A percentile compares a stretch with the other conserved stretches of the same genome.
These are phyloP conservation scores for Tipula confusa DNA, from an alignment of 2,888 invertebrate genomes.

Conservation along the genomic window DNA sequence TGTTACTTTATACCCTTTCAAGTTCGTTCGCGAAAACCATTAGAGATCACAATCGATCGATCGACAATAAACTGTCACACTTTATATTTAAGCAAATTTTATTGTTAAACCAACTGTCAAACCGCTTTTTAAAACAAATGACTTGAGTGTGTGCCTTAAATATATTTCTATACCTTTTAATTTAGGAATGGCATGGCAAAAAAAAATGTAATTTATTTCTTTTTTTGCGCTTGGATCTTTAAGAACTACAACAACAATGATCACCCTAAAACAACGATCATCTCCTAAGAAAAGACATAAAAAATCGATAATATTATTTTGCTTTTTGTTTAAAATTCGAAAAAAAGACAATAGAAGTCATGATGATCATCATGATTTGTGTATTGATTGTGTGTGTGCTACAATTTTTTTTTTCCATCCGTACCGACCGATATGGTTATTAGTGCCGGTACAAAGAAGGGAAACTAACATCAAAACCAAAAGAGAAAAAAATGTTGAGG, in stretches of 20 bases:
- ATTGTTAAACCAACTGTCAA: conserved; percentile 12
- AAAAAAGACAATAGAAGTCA: conserved; percentile 8
- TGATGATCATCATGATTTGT: conserved; percentile 26
- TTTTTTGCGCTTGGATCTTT: background rate
- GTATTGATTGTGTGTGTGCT: background rate
- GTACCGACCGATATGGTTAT: conserved; percentile 27
- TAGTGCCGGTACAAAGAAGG: background rate
- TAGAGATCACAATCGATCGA: conserved; percentile 3
- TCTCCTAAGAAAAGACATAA: conserved; percentile 15
- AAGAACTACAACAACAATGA: background rate
- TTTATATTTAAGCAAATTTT: background rate
- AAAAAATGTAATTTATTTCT: background rate
- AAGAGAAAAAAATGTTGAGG: background rate
- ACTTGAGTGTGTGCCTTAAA: background rate
- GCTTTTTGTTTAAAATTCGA: background rate
- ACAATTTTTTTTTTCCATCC: background rate
- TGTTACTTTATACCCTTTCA: background rate
- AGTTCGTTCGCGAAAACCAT: background rate
- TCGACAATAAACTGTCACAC: background rate
- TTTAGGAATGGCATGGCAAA: background rate
- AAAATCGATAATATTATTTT: conserved; percentile 8
- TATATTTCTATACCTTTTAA: background rate
- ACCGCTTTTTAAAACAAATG: background rate
- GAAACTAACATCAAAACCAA: background rate
- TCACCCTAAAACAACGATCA: background rate